phyloP scores from a whole-genome alignment of 2,797 vertebrate genomes.

The Perdix hodgsoniae region DNA sequence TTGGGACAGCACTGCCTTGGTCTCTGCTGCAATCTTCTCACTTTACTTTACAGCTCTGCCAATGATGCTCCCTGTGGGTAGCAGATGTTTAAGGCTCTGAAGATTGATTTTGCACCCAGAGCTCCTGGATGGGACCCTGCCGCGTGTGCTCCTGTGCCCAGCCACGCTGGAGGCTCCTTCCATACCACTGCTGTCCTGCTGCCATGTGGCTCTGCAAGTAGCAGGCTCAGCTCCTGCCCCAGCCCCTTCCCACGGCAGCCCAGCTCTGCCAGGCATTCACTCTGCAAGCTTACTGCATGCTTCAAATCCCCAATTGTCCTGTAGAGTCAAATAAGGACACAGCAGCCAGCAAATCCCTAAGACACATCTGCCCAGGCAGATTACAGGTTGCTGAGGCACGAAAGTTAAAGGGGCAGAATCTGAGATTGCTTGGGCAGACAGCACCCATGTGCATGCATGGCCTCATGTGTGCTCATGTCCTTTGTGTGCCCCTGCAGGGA shows the following conservation, averaged over 20 bases:
- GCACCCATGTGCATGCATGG: accelerated
- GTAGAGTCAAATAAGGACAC: neutral
- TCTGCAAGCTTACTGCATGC: neutral
- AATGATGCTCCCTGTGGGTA: accelerated
- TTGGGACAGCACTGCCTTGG: neutral
- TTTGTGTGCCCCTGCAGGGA: accelerated
- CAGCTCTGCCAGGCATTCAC: neutral
- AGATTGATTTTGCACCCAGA: neutral
- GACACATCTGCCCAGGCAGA: conserved; percentile 47
- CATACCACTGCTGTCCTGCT: neutral
- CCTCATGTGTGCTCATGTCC: neutral
- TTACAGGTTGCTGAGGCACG: accelerated
- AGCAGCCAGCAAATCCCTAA: conserved; percentile 35
- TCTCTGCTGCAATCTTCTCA: neutral
- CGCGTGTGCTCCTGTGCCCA: accelerated
- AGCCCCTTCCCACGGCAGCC: neutral
- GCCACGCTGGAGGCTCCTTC: accelerated
- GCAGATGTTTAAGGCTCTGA: neutral
- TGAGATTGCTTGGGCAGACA: neutral
- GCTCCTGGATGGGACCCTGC: neutral
- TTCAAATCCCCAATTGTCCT: neutral
- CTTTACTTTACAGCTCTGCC: neutral
- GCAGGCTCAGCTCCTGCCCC: neutral
- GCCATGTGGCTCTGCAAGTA: accelerated
- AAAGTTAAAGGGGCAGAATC: neutral